Percentiles rank a stretch among this genome's conserved stretches.
Evolutionary conservation across 2,113 vertebrate genomes (phyloP).

Genomic region (Pungitius pungitius): DNA sequence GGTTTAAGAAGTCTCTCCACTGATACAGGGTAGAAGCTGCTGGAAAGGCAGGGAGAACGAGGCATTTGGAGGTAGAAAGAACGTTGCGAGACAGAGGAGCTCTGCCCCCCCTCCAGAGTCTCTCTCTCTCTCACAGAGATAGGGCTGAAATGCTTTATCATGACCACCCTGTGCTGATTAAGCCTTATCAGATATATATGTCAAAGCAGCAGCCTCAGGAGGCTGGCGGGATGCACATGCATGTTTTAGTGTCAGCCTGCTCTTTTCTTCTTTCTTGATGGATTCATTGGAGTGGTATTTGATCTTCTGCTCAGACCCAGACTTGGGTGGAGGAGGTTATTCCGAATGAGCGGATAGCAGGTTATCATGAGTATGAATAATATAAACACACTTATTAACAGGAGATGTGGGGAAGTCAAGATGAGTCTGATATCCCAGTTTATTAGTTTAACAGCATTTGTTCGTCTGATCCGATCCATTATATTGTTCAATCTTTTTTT

Average conservation of each 20-base stretch:
- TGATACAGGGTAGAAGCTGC: slow-evolving; percentile 63
- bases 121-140: slow-evolving; percentile 57
- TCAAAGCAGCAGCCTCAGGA: slow-evolving; percentile 59
- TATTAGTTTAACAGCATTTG: no score
- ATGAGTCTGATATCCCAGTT: background rate
- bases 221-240: slow-evolving; percentile 58
- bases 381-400: slow-evolving; percentile 1
- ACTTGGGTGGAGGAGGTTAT: slow-evolving; percentile 18
- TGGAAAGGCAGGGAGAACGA: slow-evolving; percentile 37
- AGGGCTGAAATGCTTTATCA: slow-evolving; percentile 78
- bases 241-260: slow-evolving; percentile 45
- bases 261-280: slow-evolving; percentile 27
- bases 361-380: slow-evolving; percentile 13
- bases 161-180: slow-evolving; percentile 73
- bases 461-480: background rate
- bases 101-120: slow-evolving; percentile 39
- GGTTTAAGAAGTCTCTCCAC: slow-evolving; percentile 74
- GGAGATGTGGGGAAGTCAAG: slow-evolving; percentile 3
- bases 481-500: background rate
- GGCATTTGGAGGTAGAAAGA: slow-evolving; percentile 42
- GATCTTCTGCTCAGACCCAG: slow-evolving; percentile 43
- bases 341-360: slow-evolving; percentile 37
- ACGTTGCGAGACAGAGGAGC: slow-evolving; percentile 30
- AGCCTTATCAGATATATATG: slow-evolving; percentile 74
- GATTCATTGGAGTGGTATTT: slow-evolving; percentile 46